Evolutionary conservation across 2,797 vertebrate genomes (phyloP), one percentile per base, ranked within the genome.

Genomic region (Orientallactaga sibirica): DNA sequence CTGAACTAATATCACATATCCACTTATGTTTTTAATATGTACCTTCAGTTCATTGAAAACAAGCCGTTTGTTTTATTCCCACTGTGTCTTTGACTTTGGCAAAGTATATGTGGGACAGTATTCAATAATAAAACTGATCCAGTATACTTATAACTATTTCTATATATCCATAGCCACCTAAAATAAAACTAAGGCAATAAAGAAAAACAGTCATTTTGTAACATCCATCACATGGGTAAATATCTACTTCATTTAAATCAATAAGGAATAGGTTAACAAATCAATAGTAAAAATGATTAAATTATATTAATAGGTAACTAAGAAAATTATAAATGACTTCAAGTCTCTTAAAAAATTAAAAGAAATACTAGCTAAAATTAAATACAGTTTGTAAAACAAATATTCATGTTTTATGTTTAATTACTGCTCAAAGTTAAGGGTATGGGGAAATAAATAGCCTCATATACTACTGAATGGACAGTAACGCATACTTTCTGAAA

Each of bases 101-200:
- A 78, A 81, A 81, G 43, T 33, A 75, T 33, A 18, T 7, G 2
- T 71, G n/a, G n/a, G 25, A 87, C 2, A 27, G 61, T 66, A 78
- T 24, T 64, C 24, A 86, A 79, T 73, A 86, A 71, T 58, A 27
- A 92, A 74, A 10, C 16, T 67, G 25, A 75, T 25, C 41, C 29
- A 29, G 64, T 58, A 75, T 55, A 81, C 55, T 43, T 81, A 81
- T 1, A 48, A 74, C 16, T 62, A 64, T 62, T 79, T 73, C 24
- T 73, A 6, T 18, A 55, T 41, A 74, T 92, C 58, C 77, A 27
- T 29, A 48, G 48, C 48, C 48, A 48, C 12, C 16, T 29, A 70
- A 78, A 78, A 79, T 29, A 86, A 87, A 84, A 76, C 24, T 55
- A 84, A 92, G 75, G 29, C n/a, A 86, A 43, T 79, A 86, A 93